Base-by-base conservation (phyloP, 2,888 invertebrate genomes). In the Salpingus planirostris region DNA sequence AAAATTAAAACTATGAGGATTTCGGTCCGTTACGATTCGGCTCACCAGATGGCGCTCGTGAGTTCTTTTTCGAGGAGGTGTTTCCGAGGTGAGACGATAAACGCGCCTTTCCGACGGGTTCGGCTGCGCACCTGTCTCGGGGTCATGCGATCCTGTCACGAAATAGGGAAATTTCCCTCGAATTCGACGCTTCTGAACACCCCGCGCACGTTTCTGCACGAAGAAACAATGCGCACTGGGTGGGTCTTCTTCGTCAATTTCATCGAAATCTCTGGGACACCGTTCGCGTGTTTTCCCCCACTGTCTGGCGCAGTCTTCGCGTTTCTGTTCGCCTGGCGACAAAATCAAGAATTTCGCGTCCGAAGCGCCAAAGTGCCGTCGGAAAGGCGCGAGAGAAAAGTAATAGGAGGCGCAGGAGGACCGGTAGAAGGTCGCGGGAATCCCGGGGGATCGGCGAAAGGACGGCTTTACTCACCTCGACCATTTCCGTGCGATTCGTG, bases 401-500 rank as follows among this genome's bases (percentile, higher is more conserved):
- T n/a, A n/a, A n/a, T 22, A 34, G 30, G 25, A 29, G 21, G 2
- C 8, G 22, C 14, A 29, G 31, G 22, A 31, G 18, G 15, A 8
- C 18, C 18, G 18, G 14, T 11, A 30, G n/a, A 18, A 29, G 33
- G 24, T 28, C 11, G 21, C 10, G 27, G 8, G 8, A 18, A 18
- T 18, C 8, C 8, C 18, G 18, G n/a, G n/a, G n/a, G n/a, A n/a
- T n/a, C n/a, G n/a, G n/a, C n/a, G n/a, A n/a, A n/a, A n/a, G n/a
- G n/a, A n/a, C n/a, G n/a, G n/a, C n/a, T n/a, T n/a, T n/a, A 18
- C 18, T 18, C 59, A 79, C 78, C 68, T 79, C 78, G 1, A 74
- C 62, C 74, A 78, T 76, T 42, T 66, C 64, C 0, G 80, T 80
- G 40, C 80, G 67, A 50, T 81, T 80, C 25, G 71, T 59, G 49